These are phyloP conservation scores for Spinus pinus DNA, from an alignment of 2,797 vertebrate species.

Conservation along the genomic window DNA sequence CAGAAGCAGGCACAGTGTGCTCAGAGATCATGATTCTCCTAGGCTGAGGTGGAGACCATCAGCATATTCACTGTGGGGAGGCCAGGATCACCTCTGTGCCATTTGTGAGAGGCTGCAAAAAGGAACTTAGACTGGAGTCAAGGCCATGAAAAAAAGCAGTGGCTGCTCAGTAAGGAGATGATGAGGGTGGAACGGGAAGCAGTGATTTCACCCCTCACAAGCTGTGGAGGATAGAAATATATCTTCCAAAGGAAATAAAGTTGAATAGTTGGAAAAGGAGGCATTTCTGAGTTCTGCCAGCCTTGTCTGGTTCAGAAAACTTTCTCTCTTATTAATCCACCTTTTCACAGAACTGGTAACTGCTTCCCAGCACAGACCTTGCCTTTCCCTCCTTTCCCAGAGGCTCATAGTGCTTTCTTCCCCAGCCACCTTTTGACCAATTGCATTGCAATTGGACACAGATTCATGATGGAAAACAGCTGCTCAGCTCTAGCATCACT, in stretches of 20 bases:
- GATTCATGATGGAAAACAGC: not conserved
- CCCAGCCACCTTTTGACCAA: not conserved
- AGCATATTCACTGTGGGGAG: rapidly evolving
- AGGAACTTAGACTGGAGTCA: not conserved
- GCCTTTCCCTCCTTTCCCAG: not conserved
- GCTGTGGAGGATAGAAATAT: not conserved
- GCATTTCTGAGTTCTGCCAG: not conserved
- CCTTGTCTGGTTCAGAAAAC: not conserved
- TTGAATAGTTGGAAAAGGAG: not conserved
- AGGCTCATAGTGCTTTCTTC: rapidly evolving
- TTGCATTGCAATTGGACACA: rapidly evolving
- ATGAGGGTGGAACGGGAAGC: not conserved
- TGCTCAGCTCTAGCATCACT: not conserved
- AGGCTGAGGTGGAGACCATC: not conserved
- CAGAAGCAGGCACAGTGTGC: not conserved
- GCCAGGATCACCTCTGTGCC: not conserved
- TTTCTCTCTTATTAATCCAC: not conserved
- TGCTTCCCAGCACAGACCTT: not conserved
- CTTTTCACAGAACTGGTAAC: not conserved
- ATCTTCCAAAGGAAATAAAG: not conserved
- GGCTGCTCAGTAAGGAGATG: not conserved
- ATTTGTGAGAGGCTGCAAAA: not conserved
- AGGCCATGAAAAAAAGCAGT: not conserved
- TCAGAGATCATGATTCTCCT: not conserved
- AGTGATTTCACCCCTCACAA: not conserved